A percentile compares a stretch with the other conserved stretches of the same genome.
Evolutionary conservation across 1,140 invertebrate genomes (phyloP).

Genomic region (Cotesia chilonis): DNA sequence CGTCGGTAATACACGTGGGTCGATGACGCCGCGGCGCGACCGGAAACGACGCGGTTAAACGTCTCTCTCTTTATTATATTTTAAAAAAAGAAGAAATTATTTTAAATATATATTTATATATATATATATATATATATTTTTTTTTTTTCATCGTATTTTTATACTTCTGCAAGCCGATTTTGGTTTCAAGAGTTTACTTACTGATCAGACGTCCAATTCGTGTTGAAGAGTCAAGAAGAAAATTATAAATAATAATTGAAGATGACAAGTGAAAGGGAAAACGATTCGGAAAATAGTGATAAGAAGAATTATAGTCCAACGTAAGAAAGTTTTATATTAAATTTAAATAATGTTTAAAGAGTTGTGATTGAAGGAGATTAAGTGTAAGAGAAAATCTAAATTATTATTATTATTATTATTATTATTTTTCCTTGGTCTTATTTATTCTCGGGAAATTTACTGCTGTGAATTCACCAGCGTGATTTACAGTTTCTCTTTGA

Average conservation of each 20-base stretch:
- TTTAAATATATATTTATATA: no score
- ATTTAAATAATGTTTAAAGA: no score
- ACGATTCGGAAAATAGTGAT: conserved; percentile 4
- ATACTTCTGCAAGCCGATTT: no score
- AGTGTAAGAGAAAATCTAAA: no score
- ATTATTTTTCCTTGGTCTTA: no score
- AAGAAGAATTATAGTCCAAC: background rate
- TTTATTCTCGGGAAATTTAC: conserved; percentile 28
- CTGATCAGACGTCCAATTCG: background rate
- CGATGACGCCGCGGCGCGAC: conserved; percentile 41
- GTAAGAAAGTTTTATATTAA: background rate
- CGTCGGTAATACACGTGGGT: conserved; percentile 39
- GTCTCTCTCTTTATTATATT: background rate
- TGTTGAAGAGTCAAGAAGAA: no score
- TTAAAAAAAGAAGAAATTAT: background rate
- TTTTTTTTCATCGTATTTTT: no score
- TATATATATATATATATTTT: no score
- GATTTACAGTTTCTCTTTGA: conserved; percentile 39
- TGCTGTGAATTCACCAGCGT: conserved; percentile 35
- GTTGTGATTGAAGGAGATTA: background rate
- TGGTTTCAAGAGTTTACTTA: background rate
- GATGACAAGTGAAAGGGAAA: conserved; percentile 17
- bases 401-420: no score
- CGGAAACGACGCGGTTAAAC: conserved; percentile 40
- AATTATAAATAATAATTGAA: no score